phyloP scores from a whole-genome alignment of 2,888 invertebrate species.

The Pilophorus perplexus region DNA sequence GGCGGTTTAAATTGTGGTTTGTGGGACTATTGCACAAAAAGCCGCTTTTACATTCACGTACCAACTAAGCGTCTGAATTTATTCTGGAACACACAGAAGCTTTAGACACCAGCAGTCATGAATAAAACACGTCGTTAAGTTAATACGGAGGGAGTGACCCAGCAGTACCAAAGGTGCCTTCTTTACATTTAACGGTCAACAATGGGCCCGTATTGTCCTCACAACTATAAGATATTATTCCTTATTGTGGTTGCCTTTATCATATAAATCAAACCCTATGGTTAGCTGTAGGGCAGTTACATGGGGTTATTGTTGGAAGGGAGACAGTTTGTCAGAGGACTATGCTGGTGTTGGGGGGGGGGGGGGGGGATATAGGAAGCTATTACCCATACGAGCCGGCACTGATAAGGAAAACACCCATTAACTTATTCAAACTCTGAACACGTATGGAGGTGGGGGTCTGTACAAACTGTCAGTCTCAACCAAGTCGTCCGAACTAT shows the following conservation, averaged over 20 bases:
- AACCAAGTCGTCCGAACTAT: too few species aligned
- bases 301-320: conserved; percentile 10
- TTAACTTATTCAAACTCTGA: conserved; percentile 23
- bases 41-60: too few species aligned
- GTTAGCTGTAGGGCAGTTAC: conserved; percentile 4
- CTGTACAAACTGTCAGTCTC: conserved; percentile 7
- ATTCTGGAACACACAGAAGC: too few species aligned
- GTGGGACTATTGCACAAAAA: too few species aligned
- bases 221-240: conserved; percentile 2
- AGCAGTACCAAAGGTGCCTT: too few species aligned
- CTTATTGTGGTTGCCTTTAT: not conserved
- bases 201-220: conserved; percentile 17
- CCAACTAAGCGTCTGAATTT: too few species aligned
- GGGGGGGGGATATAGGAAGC: conserved; percentile 7
- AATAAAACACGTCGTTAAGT: too few species aligned
- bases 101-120: too few species aligned
- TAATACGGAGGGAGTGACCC: too few species aligned
- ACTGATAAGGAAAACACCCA: conserved; percentile 29
- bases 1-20: too few species aligned
- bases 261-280: conserved; percentile 13
- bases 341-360: not conserved
- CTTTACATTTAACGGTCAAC: too few species aligned
- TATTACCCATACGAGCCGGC: conserved; percentile 13
- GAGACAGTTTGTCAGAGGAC: too few species aligned
- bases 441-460: conserved; percentile 14